Evolutionary conservation across 2,113 vertebrate genomes (phyloP), one percentile per base, ranked within the genome.

Genomic region (Phalacrocorax carbo): DNA sequence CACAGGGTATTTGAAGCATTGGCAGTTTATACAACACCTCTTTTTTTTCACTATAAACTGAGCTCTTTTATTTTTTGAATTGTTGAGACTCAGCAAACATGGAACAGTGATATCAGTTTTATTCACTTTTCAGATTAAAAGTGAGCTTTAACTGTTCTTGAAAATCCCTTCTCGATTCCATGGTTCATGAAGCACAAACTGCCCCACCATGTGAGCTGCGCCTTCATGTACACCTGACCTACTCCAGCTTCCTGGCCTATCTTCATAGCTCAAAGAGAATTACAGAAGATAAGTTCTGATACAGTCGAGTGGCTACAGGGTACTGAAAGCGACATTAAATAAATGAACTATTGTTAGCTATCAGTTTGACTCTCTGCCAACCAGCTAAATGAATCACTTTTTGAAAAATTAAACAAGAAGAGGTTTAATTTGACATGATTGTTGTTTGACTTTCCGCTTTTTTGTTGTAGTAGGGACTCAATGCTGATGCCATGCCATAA

Each of bases 261-360:
- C 96, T 93, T 95, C 89, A 82, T 66, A 90, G 93, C 94, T 91
- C 94, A 95, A 95, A 95, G 70, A 82, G 91, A 97, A 90, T 61
- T 93, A 88, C n/a, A 48, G 79, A 90, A 97, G 96, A 97, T 96
- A 97, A 96, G 93, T 94, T 73, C 93, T 80, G 93, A 82, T 90
- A 85, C 94, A 95, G 93, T 58, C 5, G 15, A 96, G 86, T 95
- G 96, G 55, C 86, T 91, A 86, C 62, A 85, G 58, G 58, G 70
- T 91, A 97, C 87, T 93, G 89, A 94, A 96, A 94, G 85, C 29
- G 21, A 84, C 90, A 48, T 77, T 86, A 88, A 96, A 97, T 90
- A 95, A 96, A 94, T 94, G 94, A 93, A 40, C 88, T 96, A 96
- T 97, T 96, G 94, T 95, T 97, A 92, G 86, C 66, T 96, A 94